Evolutionary conservation across 2,888 invertebrate genomes (phyloP), one percentile per base, ranked within the genome.

Genomic region (Napeogenes inachia): DNA sequence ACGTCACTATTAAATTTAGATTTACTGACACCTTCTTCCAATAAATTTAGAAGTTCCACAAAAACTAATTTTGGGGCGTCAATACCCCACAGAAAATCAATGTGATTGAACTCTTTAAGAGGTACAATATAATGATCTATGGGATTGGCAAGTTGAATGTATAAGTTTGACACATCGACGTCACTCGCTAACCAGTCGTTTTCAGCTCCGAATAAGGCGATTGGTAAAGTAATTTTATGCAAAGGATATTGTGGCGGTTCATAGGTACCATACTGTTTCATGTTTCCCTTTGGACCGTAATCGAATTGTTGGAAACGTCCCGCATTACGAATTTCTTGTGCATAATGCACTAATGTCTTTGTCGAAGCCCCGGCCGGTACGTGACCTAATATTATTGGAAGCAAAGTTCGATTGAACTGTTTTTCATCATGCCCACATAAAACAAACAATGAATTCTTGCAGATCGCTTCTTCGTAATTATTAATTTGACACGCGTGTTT

Each of bases 301-400:
- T 96, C 95, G 71, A 92, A 96, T 75, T 92, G 92, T 71, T 92
- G 92, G 71, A 95, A 95, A 61, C 87, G 85, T 0, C 92, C 92
- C 13, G 76, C 69, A 45, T 81, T 87, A 13, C 78, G 73, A 10
- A 94, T 92, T 78, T 92, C 92, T 78, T 94, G 94, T 0, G 92
- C 92, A 70, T 92, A 95, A 79, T 97, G 96, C 1, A 94, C 78
- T 6, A 96, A 72, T 0, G 95, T 94, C 80, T 93, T 94, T 0
- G 94, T 92, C 0, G 96, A 96, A 0, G 94, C 92, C 0, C 96
- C 96, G 0, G 95, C 94, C 0, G 96, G 96, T 0, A 92, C 89
- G 68, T 95, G 95, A 8, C 90, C 89, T 46, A 95, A 76, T 64
- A 96, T 93, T 0, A 94, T 82, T 0, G 95, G 95, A 58, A 96